phyloP scores from a whole-genome alignment of 2,888 invertebrate genomes.

The Stratiomys singularior region DNA sequence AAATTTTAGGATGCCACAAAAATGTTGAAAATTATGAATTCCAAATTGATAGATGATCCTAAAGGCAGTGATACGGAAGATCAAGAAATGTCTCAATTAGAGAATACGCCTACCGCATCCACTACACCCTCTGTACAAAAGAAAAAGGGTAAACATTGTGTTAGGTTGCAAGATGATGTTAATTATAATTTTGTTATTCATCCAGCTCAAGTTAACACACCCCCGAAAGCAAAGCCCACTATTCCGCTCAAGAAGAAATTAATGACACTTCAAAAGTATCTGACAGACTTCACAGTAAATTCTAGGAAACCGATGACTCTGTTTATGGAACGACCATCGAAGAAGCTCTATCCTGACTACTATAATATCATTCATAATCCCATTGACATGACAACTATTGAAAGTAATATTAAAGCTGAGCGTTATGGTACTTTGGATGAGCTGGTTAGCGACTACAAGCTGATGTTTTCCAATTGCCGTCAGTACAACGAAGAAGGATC shows the following conservation, averaged over 20 bases:
- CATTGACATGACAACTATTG: slow-evolving; percentile 94
- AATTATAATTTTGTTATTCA: too few relatives aligned
- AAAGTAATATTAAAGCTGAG: slow-evolving; percentile 86
- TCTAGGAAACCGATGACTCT: slow-evolving; percentile 88
- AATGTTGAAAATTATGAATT: slow-evolving; percentile 84
- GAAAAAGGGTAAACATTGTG: slow-evolving; percentile 58
- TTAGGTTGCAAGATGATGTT: too few relatives aligned
- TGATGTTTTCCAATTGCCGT: slow-evolving; percentile 98
- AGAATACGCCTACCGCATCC: slow-evolving; percentile 28
- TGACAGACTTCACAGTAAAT: slow-evolving; percentile 76
- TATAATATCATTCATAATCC: slow-evolving; percentile 94
- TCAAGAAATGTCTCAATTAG: slow-evolving; percentile 45
- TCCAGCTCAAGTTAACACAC: slow-evolving; percentile 52
- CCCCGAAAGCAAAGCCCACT: slow-evolving; percentile 62
- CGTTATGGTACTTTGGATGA: slow-evolving; percentile 87
- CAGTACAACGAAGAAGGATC: slow-evolving; percentile 97
- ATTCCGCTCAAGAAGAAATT: slow-evolving; percentile 78
- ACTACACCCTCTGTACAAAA: slow-evolving; percentile 53
- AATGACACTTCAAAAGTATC: slow-evolving; percentile 80
- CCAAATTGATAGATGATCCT: slow-evolving; percentile 71
- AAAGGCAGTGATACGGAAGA: slow-evolving; percentile 56
- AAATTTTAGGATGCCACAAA: slow-evolving; percentile 78
- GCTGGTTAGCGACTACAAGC: slow-evolving; percentile 83
- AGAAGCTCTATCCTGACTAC: slow-evolving; percentile 94
- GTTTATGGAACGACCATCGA: slow-evolving; percentile 97